Evolutionary conservation across 2,888 invertebrate genomes (phyloP).

Genomic region (Drosophila falleni): DNA sequence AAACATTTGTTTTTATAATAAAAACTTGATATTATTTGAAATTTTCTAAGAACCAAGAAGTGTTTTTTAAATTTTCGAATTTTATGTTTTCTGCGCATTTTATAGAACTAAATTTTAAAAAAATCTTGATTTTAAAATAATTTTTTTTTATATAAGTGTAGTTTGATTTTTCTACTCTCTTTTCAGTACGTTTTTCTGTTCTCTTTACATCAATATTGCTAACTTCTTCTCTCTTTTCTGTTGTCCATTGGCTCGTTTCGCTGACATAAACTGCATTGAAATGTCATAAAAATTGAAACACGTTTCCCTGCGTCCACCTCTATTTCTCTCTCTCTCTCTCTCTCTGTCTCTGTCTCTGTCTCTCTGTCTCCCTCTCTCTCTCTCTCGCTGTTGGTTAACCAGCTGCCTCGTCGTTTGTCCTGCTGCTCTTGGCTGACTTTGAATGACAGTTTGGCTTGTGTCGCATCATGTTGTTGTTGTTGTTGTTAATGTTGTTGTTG

Average conservation of each 20-base stretch:
- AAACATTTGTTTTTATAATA: too few species aligned
- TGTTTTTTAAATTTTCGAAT: too few species aligned
- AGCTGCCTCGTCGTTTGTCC: slow-evolving; percentile 27
- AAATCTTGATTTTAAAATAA: too few species aligned
- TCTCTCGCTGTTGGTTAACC: slow-evolving; percentile 2
- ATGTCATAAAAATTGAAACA: slow-evolving; percentile 81
- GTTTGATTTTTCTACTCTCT: background rate
- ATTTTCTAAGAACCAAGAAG: too few species aligned
- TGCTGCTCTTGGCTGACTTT: slow-evolving; percentile 54
- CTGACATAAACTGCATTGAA: slow-evolving; percentile 80
- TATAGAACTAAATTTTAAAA: too few species aligned
- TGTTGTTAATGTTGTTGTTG: slow-evolving; percentile 25
- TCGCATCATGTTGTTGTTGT: slow-evolving; percentile 42
- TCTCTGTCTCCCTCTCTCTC: slow-evolving; percentile 1
- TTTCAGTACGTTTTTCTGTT: background rate
- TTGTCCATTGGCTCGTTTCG: slow-evolving; percentile 64
- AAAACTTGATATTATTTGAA: too few species aligned
- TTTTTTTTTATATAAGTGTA: too few species aligned
- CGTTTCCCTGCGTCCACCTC: slow-evolving; percentile 48
- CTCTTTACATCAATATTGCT: too few species aligned
- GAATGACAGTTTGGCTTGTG: slow-evolving; percentile 64
- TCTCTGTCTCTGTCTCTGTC: background rate
- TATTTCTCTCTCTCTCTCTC: background rate
- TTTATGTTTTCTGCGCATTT: too few species aligned
- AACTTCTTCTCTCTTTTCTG: background rate